Base-by-base conservation (phyloP, 2,113 vertebrate species). In the Datnioides undecimradiatus region DNA sequence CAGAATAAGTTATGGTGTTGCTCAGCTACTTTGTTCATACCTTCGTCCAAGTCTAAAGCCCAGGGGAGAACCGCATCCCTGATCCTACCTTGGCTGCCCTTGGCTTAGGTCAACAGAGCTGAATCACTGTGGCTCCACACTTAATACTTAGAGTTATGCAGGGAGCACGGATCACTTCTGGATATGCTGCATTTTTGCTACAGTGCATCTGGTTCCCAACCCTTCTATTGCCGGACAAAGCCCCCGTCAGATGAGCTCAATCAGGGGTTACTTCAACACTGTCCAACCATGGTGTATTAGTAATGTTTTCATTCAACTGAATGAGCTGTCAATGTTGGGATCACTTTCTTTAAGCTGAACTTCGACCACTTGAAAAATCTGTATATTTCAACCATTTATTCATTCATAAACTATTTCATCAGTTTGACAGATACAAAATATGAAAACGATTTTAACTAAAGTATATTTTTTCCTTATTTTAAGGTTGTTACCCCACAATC, bases 51-150 rank as follows among this genome's bases (percentile, higher is more conserved):
- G 48, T 27, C 52, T 43, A 1, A 5, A 73, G 43, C 76, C 59
- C 71, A 46, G 27, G 69, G 51, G 46, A 55, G 49, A 49, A 29
- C 27, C 1, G 8, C 48, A 54, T 76, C 70, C 31, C 73, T 33
- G 64, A 58, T 57, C n/a, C 36, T 69, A 83, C 73, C 73, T 66
- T 46, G 74, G 62, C 68, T 74, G 77, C 45, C 83, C 75, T 85
- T 87, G 84, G 68, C 34, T 82, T 11, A 52, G 79, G 58, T 91
- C 73, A 81, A 80, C 36, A 54, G 21, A 29, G 63, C 36, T 55
- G 68, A 79, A 84, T 88, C 79, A 55, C 74, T 73, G 55, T 33
- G 12, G 52, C 79, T 65, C n/a, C 8, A 13, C 17, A 38, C 31
- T 43, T 72, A 16, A 60, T 49, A 67, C 52, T 45, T 60, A n/a